Conservation (phyloP, 2,888 invertebrate species). For the Drosophila fulvimacula region DNA sequence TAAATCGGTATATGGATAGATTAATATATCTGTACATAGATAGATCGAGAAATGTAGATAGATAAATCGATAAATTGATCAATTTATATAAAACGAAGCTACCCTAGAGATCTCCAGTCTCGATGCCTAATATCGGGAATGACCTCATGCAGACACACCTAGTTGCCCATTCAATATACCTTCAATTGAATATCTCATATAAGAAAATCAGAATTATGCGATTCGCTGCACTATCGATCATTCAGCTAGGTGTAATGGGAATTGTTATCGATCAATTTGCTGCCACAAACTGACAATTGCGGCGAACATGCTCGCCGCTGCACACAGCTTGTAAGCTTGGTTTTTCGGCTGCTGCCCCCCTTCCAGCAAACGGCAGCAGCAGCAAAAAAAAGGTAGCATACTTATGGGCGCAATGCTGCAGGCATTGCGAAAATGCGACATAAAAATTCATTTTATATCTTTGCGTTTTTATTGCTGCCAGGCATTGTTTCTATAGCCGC, state of each 20-base stretch:
- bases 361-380: neutral
- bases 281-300: neutral
- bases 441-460: slow-evolving; percentile 79
- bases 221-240: neutral
- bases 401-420: slow-evolving; percentile 63
- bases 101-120: too few relatives aligned
- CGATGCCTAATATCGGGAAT: too few relatives aligned
- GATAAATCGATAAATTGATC: neutral
- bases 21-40: too few relatives aligned
- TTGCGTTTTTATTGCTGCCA: slow-evolving; percentile 64
- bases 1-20: too few relatives aligned
- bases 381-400: slow-evolving; percentile 45
- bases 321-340: neutral
- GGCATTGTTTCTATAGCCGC: slow-evolving; percentile 51
- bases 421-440: slow-evolving; percentile 77
- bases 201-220: neutral
- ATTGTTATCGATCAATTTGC: slow-evolving; percentile 2
- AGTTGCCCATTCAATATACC: neutral
- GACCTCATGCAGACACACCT: neutral
- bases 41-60: neutral
- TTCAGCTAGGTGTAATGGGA: neutral
- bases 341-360: neutral
- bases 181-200: too few relatives aligned
- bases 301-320: slow-evolving; percentile 23
- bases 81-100: too few relatives aligned